Base-by-base conservation (phyloP, 1,140 invertebrate species). In the Thalassaphorura encarpata region DNA sequence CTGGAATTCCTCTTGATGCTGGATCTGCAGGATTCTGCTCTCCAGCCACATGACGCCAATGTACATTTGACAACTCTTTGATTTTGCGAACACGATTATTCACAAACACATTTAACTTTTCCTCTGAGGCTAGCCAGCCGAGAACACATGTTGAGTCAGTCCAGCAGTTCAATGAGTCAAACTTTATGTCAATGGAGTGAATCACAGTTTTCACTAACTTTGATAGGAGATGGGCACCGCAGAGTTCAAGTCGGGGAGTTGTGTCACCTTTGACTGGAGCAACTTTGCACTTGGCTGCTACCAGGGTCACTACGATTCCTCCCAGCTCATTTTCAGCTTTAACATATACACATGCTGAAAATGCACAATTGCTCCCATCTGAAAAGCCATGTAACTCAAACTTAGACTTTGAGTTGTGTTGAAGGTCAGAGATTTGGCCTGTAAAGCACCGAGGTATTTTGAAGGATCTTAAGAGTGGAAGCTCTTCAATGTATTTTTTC, bases 81-180 rank as follows among this genome's bases (percentile, higher is more conserved):
- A n/a, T n/a, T n/a, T n/a, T n/a, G n/a, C n/a, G n/a, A n/a, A 46
- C 42, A 23, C 53, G 39, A 29, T 54, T 54, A 28, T 24, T 28
- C 3, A 54, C 53, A 24, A 33, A 54, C 11, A 31, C 45, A 24
- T 39, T 42, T 45, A 19, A 28, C 43, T 46, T 47, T 27, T 26
- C 45, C n/a, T 46, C 15, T 11, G 5, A 2, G 24, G 3, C 8
- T 18, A 54, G 43, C 45, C 45, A 47, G 2, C 43, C 24, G 2
- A 54, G 42, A 19, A 27, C 26, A 19, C 43, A 47, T 2, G n/a
- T 54, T 3, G 53, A 54, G 24, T 54, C 53, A 2, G 53, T 23
- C 21, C 11, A 54, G 43, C 26, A 46, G 21, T 11, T 21, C 3
- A 47, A 13, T 3, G 39, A 19, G 3, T 31, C 11, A 27, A 29